These are phyloP conservation scores for Ophioninae sp. DNA, from an alignment of 2,888 invertebrate species.

Conservation along the genomic window DNA sequence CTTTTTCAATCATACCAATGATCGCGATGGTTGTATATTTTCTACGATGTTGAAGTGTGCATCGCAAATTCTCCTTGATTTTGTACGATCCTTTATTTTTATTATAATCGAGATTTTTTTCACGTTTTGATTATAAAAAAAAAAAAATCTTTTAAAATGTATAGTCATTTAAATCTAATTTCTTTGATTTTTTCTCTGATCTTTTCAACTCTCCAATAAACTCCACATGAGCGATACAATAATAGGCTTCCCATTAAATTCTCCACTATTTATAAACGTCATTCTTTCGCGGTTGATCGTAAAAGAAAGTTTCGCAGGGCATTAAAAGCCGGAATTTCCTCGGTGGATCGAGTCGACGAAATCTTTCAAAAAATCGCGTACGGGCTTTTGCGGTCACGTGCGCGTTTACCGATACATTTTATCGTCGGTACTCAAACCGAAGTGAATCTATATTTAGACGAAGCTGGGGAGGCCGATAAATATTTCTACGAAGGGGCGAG, in stretches of 20 bases:
- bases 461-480: slow-evolving; percentile 46
- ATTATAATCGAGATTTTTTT: not conserved
- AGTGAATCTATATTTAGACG: slow-evolving; percentile 47
- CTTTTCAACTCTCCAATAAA: not conserved
- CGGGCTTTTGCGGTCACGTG: not conserved
- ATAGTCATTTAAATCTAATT: not conserved
- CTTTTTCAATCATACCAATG: not conserved
- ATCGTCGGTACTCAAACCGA: slow-evolving; percentile 28
- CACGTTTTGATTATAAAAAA: not conserved
- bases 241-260: not conserved
- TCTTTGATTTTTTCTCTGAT: not conserved
- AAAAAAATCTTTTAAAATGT: no score
- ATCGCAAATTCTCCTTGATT: no score
- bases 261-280: not conserved
- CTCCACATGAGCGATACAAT: not conserved
- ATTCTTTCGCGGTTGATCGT: not conserved
- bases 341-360: not conserved
- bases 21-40: not conserved
- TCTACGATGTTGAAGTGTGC: no score
- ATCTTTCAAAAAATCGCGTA: slow-evolving; percentile 2
- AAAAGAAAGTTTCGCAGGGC: not conserved
- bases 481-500: slow-evolving; percentile 45
- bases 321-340: not conserved
- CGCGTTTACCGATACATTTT: slow-evolving; percentile 15
- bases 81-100: not conserved